Conservation (phyloP, 2,888 invertebrate genomes). For the Drosophila quinaria region DNA sequence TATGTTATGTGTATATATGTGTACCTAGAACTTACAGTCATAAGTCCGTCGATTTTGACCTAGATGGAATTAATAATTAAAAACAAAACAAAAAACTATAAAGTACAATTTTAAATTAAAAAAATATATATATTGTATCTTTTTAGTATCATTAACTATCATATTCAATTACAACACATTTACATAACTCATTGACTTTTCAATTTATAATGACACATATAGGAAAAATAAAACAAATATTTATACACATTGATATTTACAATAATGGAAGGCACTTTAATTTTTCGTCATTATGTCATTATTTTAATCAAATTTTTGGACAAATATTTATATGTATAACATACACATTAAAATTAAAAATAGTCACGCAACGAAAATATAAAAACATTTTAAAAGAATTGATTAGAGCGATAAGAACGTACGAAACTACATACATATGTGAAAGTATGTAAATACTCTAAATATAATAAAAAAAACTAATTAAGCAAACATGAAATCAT, state of each 20-base stretch:
- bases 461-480: slow-evolving; percentile 22
- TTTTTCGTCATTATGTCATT: slow-evolving; percentile 25
- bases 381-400: slow-evolving; percentile 36
- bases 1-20: slow-evolving; percentile 4
- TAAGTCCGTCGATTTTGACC: slow-evolving; percentile 23
- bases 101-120: neutral
- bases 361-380: slow-evolving; percentile 65
- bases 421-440: slow-evolving; percentile 60
- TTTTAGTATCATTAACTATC: slow-evolving; percentile 21
- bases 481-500: slow-evolving; percentile 23
- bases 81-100: slow-evolving; percentile 7
- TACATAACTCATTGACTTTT: slow-evolving; percentile 23
- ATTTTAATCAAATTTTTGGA: slow-evolving; percentile 38
- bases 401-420: slow-evolving; percentile 51
- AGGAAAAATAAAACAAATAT: neutral
- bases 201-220: slow-evolving; percentile 14
- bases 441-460: slow-evolving; percentile 61
- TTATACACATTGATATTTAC: slow-evolving; percentile 36
- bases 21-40: slow-evolving; percentile 17
- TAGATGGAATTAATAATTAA: slow-evolving; percentile 11
- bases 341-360: slow-evolving; percentile 19
- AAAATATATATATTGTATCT: too few relatives aligned
- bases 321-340: slow-evolving; percentile 36
- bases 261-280: slow-evolving; percentile 44
- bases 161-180: slow-evolving; percentile 17